Evolutionary conservation across 1,140 invertebrate genomes (phyloP).

Genomic region (Drosophila orosa): DNA sequence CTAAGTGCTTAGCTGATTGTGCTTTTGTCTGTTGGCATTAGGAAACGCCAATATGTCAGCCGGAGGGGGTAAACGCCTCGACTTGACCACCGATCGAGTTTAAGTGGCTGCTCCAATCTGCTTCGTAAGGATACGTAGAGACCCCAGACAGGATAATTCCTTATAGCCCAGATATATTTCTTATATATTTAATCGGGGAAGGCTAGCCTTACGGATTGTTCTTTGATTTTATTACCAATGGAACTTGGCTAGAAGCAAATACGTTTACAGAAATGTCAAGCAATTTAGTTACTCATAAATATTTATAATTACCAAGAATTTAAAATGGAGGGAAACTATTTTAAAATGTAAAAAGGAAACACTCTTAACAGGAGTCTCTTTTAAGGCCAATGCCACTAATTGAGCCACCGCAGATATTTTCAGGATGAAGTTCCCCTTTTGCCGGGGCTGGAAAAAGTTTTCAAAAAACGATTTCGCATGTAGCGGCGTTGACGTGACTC

Average conservation of each 20-base stretch:
- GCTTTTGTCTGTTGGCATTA: slow-evolving; percentile 63
- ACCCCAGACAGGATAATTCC: not conserved
- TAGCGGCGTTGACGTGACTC: slow-evolving; percentile 77
- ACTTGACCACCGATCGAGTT: slow-evolving; percentile 28
- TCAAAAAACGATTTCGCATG: slow-evolving; percentile 73
- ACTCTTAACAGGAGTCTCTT: slow-evolving; percentile 2
- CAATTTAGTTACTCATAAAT: not conserved
- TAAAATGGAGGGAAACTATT: not conserved
- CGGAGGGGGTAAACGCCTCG: slow-evolving; percentile 44
- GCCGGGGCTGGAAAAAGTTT: slow-evolving; percentile 48
- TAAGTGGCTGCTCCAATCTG: slow-evolving; percentile 31
- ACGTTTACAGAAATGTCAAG: not conserved
- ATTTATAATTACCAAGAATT: not conserved
- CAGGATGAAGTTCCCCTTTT: slow-evolving; percentile 45
- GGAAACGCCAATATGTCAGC: slow-evolving; percentile 67
- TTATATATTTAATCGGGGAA: not conserved
- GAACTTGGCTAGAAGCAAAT: not conserved
- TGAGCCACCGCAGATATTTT: slow-evolving; percentile 45
- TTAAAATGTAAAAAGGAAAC: not conserved
- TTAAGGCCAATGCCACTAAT: slow-evolving; percentile 76
- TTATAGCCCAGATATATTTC: not conserved
- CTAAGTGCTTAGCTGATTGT: slow-evolving; percentile 67
- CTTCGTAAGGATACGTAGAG: not conserved
- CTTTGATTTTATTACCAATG: not conserved
- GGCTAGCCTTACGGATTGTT: too few species aligned